Conservation (phyloP, 2,888 invertebrate genomes). For the Teinopalpus imperialis region DNA sequence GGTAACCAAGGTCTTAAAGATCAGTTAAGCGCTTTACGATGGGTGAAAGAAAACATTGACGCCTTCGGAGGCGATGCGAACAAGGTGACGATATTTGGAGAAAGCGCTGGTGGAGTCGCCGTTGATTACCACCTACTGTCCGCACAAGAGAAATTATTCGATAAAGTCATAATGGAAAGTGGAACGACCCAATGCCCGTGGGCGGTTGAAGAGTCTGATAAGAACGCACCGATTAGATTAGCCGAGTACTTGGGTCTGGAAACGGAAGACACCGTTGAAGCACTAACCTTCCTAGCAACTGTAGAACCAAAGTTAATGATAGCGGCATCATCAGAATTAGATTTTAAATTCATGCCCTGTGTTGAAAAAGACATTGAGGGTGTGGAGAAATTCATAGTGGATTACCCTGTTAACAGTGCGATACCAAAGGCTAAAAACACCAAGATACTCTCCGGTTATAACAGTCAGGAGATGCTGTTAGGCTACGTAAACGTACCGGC, state of each 20-base stretch:
- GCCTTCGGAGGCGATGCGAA: slow-evolving; percentile 54
- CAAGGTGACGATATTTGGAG: slow-evolving; percentile 53
- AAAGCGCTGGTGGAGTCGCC: slow-evolving; percentile 51
- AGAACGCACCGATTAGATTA: slow-evolving; percentile 39
- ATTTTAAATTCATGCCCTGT: slow-evolving; percentile 40
- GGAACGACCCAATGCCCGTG: slow-evolving; percentile 39
- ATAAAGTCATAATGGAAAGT: slow-evolving; percentile 53
- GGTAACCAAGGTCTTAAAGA: slow-evolving; percentile 63
- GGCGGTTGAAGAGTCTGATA: slow-evolving; percentile 36
- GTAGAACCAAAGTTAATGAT: slow-evolving; percentile 42
- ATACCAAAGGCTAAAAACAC: slow-evolving; percentile 33
- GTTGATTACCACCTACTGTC: slow-evolving; percentile 49
- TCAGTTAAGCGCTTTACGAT: slow-evolving; percentile 49
- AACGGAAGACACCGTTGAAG: slow-evolving; percentile 40
- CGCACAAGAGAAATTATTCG: slow-evolving; percentile 45
- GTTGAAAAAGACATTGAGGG: slow-evolving; percentile 44
- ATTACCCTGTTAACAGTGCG: slow-evolving; percentile 39
- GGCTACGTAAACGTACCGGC: background rate
- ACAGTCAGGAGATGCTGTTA: slow-evolving; percentile 36
- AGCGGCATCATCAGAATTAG: slow-evolving; percentile 37
- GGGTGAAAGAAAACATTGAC: slow-evolving; percentile 55
- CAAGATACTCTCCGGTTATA: slow-evolving; percentile 43
- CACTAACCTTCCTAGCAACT: slow-evolving; percentile 44
- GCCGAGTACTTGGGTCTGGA: slow-evolving; percentile 43
- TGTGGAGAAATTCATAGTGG: slow-evolving; percentile 39